A percentile compares a stretch with the other conserved stretches of the same genome.
These are phyloP conservation scores for Lordiphosa collinella DNA, from an alignment of 1,140 invertebrate species.

Conservation along the genomic window DNA sequence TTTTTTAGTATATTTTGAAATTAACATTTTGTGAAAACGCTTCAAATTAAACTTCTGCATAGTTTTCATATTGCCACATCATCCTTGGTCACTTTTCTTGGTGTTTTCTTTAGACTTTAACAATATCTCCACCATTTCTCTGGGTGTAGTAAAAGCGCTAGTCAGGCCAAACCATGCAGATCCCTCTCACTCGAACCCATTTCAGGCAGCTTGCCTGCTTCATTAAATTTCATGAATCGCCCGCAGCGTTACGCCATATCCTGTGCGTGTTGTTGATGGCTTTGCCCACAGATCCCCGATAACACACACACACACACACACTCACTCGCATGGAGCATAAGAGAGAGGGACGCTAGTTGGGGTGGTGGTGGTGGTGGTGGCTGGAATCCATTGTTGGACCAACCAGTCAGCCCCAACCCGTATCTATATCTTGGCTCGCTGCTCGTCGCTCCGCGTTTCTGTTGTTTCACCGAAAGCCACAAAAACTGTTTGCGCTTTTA, in stretches of 20 bases:
- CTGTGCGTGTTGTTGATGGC: constrained; percentile 69
- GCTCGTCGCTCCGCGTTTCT: constrained; percentile 29
- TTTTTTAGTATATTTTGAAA: too few species aligned
- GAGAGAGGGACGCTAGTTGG: background rate
- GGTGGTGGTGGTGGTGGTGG: constrained; percentile 1
- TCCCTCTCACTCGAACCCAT: constrained; percentile 11
- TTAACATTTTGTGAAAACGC: too few species aligned
- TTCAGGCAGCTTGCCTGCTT: constrained; percentile 41
- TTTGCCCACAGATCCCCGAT: constrained; percentile 45
- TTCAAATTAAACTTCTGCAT: too few species aligned
- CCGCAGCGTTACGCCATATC: constrained; percentile 64
- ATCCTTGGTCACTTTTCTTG: too few species aligned
- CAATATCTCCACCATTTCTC: background rate
- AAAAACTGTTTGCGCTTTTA: constrained; percentile 77
- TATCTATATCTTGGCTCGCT: constrained; percentile 35
- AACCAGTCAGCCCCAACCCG: constrained; percentile 8
- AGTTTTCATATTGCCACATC: too few species aligned
- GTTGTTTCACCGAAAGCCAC: constrained; percentile 67
- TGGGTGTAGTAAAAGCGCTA: constrained; percentile 12
- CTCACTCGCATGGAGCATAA: background rate
- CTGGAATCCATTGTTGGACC: constrained; percentile 24
- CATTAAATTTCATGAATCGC: constrained; percentile 77
- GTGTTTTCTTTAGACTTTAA: too few species aligned
- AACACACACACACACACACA: constrained; percentile 1
- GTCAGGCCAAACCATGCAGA: constrained; percentile 33